Evolutionary conservation across 2,888 invertebrate genomes (phyloP), one percentile per base, ranked within the genome.

Genomic region (Drosophila testacea): DNA sequence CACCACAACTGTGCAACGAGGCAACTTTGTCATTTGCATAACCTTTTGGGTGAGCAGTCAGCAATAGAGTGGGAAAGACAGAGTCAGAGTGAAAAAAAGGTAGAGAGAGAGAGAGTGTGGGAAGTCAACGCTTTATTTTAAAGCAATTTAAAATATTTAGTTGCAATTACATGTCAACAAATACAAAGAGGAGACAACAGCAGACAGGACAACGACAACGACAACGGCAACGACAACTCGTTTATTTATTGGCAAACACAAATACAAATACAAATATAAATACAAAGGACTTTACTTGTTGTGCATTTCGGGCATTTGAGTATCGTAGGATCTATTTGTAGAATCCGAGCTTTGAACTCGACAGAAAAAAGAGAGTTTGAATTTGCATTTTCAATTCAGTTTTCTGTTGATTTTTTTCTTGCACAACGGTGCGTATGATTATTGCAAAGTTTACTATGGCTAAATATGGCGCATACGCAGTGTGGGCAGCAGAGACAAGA

Each of bases 101-200:
- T 7, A 38, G 28, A 7, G 22, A n/a, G 50, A 9, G 54, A n/a
- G 9, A 27, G 13, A 30, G 47, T 4, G 30, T 22, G 42, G 13
- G 56, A 39, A 39, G 39, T 1, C 11, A 64, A 54, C 65, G 78
- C 84, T 90, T 90, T 84, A 90, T 87, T 90, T 90, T 89, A 87
- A 87, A 89, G 85, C 85, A 84, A 89, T 89, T 82, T 88, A 83
- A 88, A 90, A 88, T 88, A 90, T 90, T 88, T 88, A 88, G 84
- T 89, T 84, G 81, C 90, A 90, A 87, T 88, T 90, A 87, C 80
- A 86, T 89, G 81, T 90, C 84, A 88, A 90, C 87, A 83, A 81
- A 83, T 66, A 89, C 61, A 66, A 69, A 66, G 71, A 47, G 69
- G 36, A 52, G 62, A 57, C 50, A 46, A 46, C 64, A 48, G 46